These are phyloP conservation scores for Mirza zaza DNA, from an alignment of 2,113 vertebrate genomes.

Conservation along the genomic window DNA sequence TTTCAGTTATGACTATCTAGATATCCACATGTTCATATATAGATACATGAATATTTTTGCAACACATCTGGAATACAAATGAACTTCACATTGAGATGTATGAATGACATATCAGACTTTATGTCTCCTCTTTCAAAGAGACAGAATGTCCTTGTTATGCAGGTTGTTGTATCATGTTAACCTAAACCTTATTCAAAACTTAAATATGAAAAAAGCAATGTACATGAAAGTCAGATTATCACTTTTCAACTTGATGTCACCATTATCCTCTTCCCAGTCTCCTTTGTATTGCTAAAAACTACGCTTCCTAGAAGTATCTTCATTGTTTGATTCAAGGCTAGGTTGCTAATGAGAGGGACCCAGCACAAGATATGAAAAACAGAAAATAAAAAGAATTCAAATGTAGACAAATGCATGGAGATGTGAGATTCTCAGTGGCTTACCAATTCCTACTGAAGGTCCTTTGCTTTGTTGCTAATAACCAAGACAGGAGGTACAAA, in stretches of 20 bases:
- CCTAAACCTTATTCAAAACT: neutral
- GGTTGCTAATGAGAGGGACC: neutral
- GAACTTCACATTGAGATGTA: neutral
- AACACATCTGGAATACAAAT: constrained; percentile 5
- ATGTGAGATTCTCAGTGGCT: neutral
- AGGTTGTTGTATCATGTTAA: neutral
- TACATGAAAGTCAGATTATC: neutral
- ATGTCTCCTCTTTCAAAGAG: neutral
- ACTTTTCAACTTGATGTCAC: neutral
- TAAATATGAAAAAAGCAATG: neutral
- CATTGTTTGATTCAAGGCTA: neutral
- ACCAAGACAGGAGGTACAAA: neutral
- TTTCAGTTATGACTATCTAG: neutral
- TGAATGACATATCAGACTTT: neutral
- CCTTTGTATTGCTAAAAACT: neutral
- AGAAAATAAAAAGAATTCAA: neutral
- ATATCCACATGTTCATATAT: neutral
- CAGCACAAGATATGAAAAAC: neutral
- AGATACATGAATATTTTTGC: neutral
- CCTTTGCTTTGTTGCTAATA: neutral
- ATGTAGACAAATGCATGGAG: neutral
- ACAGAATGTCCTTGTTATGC: neutral
- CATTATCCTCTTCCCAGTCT: neutral
- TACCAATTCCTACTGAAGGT: neutral
- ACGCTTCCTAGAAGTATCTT: neutral